A percentile compares a stretch with the other conserved stretches of the same genome.
Conservation (phyloP, 2,888 invertebrate genomes). For the Coremacera marginata region DNA sequence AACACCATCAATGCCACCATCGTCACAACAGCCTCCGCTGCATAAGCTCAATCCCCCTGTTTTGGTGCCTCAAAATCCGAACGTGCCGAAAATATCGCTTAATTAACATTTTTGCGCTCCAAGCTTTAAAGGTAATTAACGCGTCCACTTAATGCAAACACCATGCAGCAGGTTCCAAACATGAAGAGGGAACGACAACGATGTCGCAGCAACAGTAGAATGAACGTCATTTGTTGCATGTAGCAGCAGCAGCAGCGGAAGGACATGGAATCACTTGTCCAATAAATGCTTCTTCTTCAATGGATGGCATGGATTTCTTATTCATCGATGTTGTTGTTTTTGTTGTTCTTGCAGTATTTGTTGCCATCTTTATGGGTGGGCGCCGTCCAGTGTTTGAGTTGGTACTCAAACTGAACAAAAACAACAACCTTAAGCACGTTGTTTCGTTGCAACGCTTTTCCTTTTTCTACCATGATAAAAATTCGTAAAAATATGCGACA, state of each 20-base stretch:
- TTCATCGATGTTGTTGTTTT: background rate
- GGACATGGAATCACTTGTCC: constrained; percentile 29
- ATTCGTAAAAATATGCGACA: constrained; percentile 15
- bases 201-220: background rate
- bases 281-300: constrained; percentile 19
- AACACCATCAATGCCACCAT: constrained; percentile 3
- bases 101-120: constrained; percentile 65
- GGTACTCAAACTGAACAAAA: background rate
- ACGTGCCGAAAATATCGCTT: constrained; percentile 67
- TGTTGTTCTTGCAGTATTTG: constrained; percentile 15
- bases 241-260: background rate
- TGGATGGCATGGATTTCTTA: constrained; percentile 23
- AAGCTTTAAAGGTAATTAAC: constrained; percentile 64
- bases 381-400: constrained; percentile 40
- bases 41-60: background rate
- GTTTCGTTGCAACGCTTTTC: background rate
- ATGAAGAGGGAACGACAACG: background rate
- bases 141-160: constrained; percentile 68
- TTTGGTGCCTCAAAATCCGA: constrained; percentile 42
- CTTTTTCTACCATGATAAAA: constrained; percentile 9
- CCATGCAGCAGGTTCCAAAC: constrained; percentile 46
- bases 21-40: constrained; percentile 37
- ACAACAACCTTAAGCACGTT: constrained; percentile 1
- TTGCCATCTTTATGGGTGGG: constrained; percentile 59
- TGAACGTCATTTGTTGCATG: background rate